Evolutionary conservation across 2,113 vertebrate species (phyloP).

Genomic region (Mus musculus): DNA sequence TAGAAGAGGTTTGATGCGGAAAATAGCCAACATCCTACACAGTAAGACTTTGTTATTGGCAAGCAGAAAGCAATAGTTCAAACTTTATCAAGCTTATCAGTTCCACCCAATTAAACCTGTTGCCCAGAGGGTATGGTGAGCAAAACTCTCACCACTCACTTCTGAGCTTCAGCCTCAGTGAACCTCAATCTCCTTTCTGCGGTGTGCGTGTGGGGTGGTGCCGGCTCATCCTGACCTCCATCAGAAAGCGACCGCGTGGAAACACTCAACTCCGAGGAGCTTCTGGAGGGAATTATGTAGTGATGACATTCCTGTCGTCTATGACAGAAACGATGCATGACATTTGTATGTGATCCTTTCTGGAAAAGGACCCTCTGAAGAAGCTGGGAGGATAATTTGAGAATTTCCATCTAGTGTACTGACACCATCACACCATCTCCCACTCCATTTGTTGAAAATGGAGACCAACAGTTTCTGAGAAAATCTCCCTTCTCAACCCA

Average conservation of each 20-base stretch:
- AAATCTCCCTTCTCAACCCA: neutral
- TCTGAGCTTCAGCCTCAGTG: constrained; percentile 74
- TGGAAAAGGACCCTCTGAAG: constrained; percentile 17
- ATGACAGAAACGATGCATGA: constrained; percentile 73
- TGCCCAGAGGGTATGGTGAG: constrained; percentile 81
- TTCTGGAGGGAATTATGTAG: constrained; percentile 74
- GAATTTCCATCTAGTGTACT: constrained; percentile 29
- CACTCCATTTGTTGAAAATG: constrained; percentile 41
- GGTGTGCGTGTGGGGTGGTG: constrained; percentile 77
- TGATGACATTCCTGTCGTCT: constrained; percentile 75
- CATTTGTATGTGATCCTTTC: constrained; percentile 78
- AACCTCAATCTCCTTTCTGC: constrained; percentile 78
- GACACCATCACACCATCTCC: neutral
- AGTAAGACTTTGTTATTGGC: constrained; percentile 83
- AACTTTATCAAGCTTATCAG: constrained; percentile 86
- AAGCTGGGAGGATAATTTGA: constrained; percentile 66
- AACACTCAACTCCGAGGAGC: constrained; percentile 74
- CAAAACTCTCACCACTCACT: constrained; percentile 83
- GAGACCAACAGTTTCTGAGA: constrained; percentile 36
- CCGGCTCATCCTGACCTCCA: constrained; percentile 78
- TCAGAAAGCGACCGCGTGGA: constrained; percentile 77
- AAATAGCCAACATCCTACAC: constrained; percentile 77
- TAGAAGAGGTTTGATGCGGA: constrained; percentile 75
- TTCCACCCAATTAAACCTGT: constrained; percentile 85
- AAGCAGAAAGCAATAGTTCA: constrained; percentile 85